These are phyloP conservation scores for Turritopsis rubra DNA, from an alignment of 30 jellyfish, hydroid and myxozoan genomes.

Conservation along the genomic window DNA sequence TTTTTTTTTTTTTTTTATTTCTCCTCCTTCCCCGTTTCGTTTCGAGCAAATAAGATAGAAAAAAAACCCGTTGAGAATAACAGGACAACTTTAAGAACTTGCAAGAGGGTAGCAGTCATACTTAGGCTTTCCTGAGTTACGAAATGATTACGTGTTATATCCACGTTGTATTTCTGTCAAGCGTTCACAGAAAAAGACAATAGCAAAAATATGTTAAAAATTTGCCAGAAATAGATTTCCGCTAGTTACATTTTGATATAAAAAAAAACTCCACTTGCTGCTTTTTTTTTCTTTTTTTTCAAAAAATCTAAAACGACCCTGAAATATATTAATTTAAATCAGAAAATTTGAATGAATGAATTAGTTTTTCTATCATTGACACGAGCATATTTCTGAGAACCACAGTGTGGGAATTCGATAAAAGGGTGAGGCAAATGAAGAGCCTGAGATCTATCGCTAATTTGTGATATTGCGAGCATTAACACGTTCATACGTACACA, in stretches of 20 bases:
- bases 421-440: not conserved
- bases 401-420: not conserved
- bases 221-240: not conserved
- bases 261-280: not conserved
- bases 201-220: not conserved
- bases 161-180: not conserved
- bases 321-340: too few species aligned
- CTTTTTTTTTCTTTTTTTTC: too few species aligned
- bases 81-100: not conserved
- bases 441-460: not conserved
- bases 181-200: not conserved
- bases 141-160: not conserved
- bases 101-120: too few species aligned
- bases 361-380: not conserved
- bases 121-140: not conserved
- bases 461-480: not conserved
- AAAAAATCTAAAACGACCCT: too few species aligned
- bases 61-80: not conserved
- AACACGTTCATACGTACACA: not conserved
- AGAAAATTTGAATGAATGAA: not conserved
- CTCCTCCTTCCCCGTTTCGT: too few species aligned
- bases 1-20: too few species aligned
- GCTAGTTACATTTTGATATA: too few species aligned
- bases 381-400: too few species aligned
- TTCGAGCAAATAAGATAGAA: not conserved